Base-by-base conservation (phyloP, 2,888 invertebrate genomes). In the Pelosia muscerda region DNA sequence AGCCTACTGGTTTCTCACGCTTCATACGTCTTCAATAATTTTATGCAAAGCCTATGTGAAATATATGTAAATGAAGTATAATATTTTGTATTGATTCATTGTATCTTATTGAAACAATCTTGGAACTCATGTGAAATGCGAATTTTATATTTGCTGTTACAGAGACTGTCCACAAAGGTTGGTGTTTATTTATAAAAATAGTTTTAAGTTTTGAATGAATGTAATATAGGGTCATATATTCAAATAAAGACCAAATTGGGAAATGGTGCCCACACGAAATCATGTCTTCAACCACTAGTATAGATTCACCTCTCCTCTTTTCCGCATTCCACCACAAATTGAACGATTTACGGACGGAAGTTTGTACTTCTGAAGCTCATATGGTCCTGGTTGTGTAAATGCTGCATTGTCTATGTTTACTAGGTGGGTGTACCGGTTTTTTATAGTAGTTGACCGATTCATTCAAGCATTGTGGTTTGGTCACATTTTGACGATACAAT, bases 371-470 rank as follows among this genome's bases (percentile, higher is more conserved):
- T 69, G 65, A 74, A 75, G 88, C 71, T 85, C 89, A 76, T 62
- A 66, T 65, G 77, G 79, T 71, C 78, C 76, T 89, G 89, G 90
- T 85, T 83, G 81, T 76, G 79, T 85, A 85, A 87, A 86, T 85
- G 84, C 83, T 77, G 86, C 85, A 88, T 91, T 89, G 89, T 90
- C 88, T 86, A 88, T 89, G 86, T 86, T 87, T 84, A 83, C 81
- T 70, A 70, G 84, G 91, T 91, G 88, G 91, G 90, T 83, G 88
- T 88, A 89, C 91, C 88, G 90, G 91, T 90, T 92, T 90, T 86
- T 88, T 85, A 54, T 78, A 75, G 73, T 79, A 68, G 69, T 71
- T 73, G 83, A 81, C 78, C 71, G 65, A 79, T 84, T 84, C 83
- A 83, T 83, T 84, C 79, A 82, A 81, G 75, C 74, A 72, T 76